These are phyloP conservation scores for Drosophila emarginata DNA, from an alignment of 2,888 invertebrate species.

Conservation along the genomic window DNA sequence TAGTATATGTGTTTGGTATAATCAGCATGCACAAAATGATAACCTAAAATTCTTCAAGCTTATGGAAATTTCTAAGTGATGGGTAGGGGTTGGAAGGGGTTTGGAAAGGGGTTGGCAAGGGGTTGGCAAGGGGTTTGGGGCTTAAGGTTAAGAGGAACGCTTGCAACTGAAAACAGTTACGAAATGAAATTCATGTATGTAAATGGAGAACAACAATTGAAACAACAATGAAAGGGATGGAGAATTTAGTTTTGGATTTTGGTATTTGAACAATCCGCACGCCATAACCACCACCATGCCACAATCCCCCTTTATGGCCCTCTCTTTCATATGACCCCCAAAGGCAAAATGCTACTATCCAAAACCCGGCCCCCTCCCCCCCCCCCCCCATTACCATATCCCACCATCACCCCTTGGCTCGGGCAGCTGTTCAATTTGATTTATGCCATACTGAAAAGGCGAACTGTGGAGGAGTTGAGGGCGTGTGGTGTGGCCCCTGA, in stretches of 20 bases:
- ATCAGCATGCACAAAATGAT: slow-evolving; percentile 8
- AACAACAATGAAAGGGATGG: slow-evolving; percentile 4
- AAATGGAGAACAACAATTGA: not conserved
- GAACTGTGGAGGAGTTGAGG: not conserved
- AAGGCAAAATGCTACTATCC: not conserved
- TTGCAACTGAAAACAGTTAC: slow-evolving; percentile 3
- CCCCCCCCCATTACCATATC: no score
- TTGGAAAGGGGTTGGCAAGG: no score
- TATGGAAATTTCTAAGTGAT: slow-evolving; percentile 8
- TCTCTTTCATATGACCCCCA: not conserved
- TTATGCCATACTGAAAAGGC: slow-evolving; percentile 47
- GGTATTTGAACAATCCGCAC: slow-evolving; percentile 38
- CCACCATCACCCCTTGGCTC: slow-evolving; percentile 9
- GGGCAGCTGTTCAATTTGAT: slow-evolving; percentile 60
- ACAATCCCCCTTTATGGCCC: not conserved
- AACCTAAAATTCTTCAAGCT: slow-evolving; percentile 10
- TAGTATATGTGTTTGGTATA: not conserved
- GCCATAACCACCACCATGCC: not conserved
- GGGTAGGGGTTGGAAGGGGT: not conserved
- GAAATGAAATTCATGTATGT: slow-evolving; percentile 7
- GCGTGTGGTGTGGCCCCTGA: slow-evolving; percentile 12
- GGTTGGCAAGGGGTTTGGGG: not conserved
- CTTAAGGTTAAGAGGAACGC: not conserved
- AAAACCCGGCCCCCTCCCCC: not conserved
- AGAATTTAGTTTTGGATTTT: slow-evolving; percentile 40